phyloP scores from a whole-genome alignment of 1,140 invertebrate genomes.

The Liolophura sinensis region DNA sequence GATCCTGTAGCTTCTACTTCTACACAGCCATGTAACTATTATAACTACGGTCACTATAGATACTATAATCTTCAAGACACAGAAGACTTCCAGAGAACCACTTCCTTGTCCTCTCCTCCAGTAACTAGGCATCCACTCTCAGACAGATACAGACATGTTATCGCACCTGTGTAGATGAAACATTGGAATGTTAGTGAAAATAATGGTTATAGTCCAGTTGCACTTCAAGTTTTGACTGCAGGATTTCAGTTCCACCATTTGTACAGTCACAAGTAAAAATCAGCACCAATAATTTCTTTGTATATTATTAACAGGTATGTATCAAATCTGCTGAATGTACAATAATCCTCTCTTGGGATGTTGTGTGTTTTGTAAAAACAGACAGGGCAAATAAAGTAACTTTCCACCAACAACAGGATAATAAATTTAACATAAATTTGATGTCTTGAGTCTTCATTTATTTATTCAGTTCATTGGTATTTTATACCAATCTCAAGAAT shows the following conservation, averaged over 20 bases:
- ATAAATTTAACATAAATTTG: not conserved
- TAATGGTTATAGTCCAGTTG: not conserved
- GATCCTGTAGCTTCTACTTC: no score
- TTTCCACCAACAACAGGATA: not conserved
- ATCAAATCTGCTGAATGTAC: not conserved
- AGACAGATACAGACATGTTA: conserved; percentile 1
- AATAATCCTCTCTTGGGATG: not conserved
- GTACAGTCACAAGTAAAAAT: not conserved
- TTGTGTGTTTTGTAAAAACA: not conserved
- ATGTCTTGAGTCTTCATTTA: no score
- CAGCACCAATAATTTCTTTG: not conserved
- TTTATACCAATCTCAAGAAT: no score
- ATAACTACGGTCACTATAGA: no score
- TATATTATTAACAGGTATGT: not conserved
- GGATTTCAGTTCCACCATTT: not conserved
- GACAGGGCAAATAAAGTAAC: not conserved
- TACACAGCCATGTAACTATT: no score
- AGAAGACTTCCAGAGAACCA: conserved; percentile 6
- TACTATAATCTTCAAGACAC: no score
- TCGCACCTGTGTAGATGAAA: not conserved
- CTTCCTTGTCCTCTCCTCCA: conserved; percentile 9
- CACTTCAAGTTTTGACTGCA: not conserved
- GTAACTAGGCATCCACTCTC: conserved; percentile 6
- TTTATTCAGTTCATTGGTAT: no score
- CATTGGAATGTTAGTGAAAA: not conserved